phyloP scores from a whole-genome alignment of 2,113 vertebrate species.

The Brachyhypopomus gauderio region DNA sequence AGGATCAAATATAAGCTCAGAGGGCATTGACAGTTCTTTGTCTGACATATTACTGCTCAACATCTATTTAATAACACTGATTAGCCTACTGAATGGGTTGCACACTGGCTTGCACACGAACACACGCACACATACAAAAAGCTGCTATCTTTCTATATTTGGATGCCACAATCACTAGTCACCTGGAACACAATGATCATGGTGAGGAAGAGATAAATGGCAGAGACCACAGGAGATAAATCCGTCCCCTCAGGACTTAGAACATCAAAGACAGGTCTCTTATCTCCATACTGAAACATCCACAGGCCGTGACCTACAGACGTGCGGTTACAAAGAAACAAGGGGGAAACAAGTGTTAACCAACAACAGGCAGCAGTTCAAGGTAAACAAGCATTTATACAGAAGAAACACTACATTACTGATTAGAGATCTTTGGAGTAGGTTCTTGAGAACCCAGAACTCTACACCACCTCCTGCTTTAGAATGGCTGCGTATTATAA shows the following conservation, averaged over 20 bases:
- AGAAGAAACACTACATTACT: background rate
- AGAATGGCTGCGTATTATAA: background rate
- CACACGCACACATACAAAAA: too few relatives aligned
- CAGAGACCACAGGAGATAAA: conserved; percentile 84
- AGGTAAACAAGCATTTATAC: background rate
- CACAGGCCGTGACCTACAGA: conserved; percentile 88
- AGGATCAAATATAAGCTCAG: too few relatives aligned
- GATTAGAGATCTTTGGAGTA: background rate
- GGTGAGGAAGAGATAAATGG: conserved; percentile 92
- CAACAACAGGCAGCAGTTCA: background rate
- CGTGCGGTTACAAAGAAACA: conserved; percentile 9
- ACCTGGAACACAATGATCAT: conserved; percentile 98
- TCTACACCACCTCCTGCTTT: background rate
- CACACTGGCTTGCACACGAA: background rate
- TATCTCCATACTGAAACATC: conserved; percentile 87
- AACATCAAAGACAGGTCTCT: conserved; percentile 88
- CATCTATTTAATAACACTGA: too few relatives aligned
- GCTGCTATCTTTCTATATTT: background rate
- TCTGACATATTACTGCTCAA: too few relatives aligned
- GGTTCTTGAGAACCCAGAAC: background rate
- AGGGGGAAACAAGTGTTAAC: conserved; percentile 15
- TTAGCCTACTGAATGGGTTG: background rate
- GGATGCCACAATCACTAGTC: conserved; percentile 45
- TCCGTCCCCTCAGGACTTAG: conserved; percentile 84
- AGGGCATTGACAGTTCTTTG: too few relatives aligned